phyloP scores from a whole-genome alignment of 1,140 invertebrate genomes.

The Chlorops oryzae region DNA sequence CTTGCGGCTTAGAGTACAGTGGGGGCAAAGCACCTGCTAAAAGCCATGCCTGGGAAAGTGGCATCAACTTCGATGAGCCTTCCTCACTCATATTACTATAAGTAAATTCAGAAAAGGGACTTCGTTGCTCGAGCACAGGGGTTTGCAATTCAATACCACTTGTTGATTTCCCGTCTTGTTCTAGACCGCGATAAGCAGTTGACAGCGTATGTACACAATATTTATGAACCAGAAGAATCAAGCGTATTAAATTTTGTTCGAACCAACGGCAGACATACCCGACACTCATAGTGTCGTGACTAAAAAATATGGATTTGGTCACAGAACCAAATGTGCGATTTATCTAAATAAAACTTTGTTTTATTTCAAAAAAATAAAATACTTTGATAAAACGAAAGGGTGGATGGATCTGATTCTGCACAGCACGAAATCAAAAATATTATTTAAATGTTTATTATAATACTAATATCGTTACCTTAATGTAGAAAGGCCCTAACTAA shows the following conservation, averaged over 20 bases:
- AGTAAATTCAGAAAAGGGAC: constrained; percentile 45
- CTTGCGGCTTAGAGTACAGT: constrained; percentile 59
- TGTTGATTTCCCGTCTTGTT: constrained; percentile 50
- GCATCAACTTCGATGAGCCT: constrained; percentile 57
- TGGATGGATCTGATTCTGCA: too few species aligned
- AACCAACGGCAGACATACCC: constrained; percentile 76
- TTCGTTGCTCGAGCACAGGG: constrained; percentile 62
- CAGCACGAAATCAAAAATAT: too few species aligned
- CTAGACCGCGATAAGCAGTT: constrained; percentile 65
- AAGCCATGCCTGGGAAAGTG: constrained; percentile 72
- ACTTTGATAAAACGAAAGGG: too few species aligned
- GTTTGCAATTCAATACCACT: constrained; percentile 64
- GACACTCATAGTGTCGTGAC: constrained; percentile 64
- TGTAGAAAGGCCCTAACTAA: too few species aligned
- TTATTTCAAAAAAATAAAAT: too few species aligned
- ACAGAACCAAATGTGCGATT: constrained; percentile 64
- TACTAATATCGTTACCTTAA: too few species aligned
- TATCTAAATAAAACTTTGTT: too few species aligned
- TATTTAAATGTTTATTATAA: too few species aligned
- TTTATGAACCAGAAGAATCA: constrained; percentile 71
- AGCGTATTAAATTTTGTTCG: constrained; percentile 64
- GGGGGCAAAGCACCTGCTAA: constrained; percentile 66
- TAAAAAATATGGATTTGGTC: constrained; percentile 71
- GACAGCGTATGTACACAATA: constrained; percentile 69
- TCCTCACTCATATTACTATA: constrained; percentile 16